Evolutionary conservation across 2,113 vertebrate species (phyloP), one percentile per base, ranked within the genome.

Genomic region (Gavia stellata): DNA sequence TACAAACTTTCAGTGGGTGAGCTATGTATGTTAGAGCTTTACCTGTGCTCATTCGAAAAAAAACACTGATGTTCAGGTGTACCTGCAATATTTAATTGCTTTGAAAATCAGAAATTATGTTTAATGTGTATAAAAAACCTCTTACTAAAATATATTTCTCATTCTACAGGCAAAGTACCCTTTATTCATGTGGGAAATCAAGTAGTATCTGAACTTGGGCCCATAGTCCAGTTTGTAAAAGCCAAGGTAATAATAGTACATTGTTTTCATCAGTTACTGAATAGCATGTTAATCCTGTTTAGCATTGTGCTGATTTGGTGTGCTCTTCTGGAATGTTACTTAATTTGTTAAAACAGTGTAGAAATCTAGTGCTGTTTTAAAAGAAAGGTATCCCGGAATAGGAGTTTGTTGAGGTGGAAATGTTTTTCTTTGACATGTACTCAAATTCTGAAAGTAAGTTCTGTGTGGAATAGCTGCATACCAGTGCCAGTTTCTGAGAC

Each of bases 111-210:
- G 40, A 77, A 93, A 66, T 66, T 1, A 42, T 74, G 36, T 45
- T 82, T 62, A 59, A 71, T 21, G 45, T 67, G 83, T 86, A 53
- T 61, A 47, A 92, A 55, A 55, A 96, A 74, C 49, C 29, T 88
- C 86, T 90, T 93, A 72, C 50, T 97, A 31, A 89, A 89, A 84
- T 36, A 83, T 7, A 66, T 86, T 88, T 96, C 28, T 97, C 52
- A 34, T 56, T 93, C 97, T 96, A 89, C 97, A 99, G 99, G 99
- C 80, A 99, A 98, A 97, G 98, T 98, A 40, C 99, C 99, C 67
- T 99, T 99, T 72, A 99, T 99, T 97, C 99, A 99, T 2, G 99
- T 99, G 29, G 99, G 99, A 90, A 99, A 99, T 98, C 99, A 99
- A 98, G 99, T 99, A 72, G 99, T 99, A 56, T 99, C 99, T 78